Base-by-base conservation (phyloP, 2,888 invertebrate species). In the Chymomyza procnemis region DNA sequence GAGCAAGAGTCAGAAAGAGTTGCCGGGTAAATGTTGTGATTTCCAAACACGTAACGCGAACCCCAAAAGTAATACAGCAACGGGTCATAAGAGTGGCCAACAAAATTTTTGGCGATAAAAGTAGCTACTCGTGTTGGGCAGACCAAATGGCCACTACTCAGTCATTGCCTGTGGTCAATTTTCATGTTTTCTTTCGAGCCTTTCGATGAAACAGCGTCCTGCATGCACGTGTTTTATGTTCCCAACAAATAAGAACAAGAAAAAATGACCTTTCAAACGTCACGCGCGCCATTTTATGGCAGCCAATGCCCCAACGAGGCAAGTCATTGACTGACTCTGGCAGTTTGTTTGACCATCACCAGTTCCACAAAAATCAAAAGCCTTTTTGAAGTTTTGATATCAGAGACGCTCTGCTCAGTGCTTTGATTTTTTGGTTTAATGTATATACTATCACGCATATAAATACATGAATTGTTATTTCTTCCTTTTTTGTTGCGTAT, bases 141-240 rank as follows among this genome's bases (percentile, higher is more conserved):
- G 18, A 18, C 9, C 48, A 50, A 50, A 18, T 16, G 48, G 18
- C 48, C 18, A n/a, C 34, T 41, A 9, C 34, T 12, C 50, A 50
- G 50, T 50, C 50, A 50, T 50, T 16, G 64, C 57, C 56, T 66
- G 65, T 64, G 66, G 68, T 69, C 60, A 79, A 69, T 73, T 77
- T 85, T 73, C 80, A 78, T 80, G 76, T 69, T 80, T 72, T 70
- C 61, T 74, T 69, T 74, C 73, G 68, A 70, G 82, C 63, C 66
- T 60, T 66, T 76, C 69, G 61, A 55, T 21, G 61, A 66, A 61
- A 50, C 71, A 21, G 22, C 50, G 59, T 68, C 64, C 50, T 48
- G 21, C 63, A 48, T 18, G 55, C 21, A 52, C 14, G 47, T 61
- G 56, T 26, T 22, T 30, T 26, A 34, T 19, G 14, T 50, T 8